Percentiles rank a stretch among this genome's conserved stretches.
Conservation (phyloP, 2,888 invertebrate species). For the Phymatocera aterrima region DNA sequence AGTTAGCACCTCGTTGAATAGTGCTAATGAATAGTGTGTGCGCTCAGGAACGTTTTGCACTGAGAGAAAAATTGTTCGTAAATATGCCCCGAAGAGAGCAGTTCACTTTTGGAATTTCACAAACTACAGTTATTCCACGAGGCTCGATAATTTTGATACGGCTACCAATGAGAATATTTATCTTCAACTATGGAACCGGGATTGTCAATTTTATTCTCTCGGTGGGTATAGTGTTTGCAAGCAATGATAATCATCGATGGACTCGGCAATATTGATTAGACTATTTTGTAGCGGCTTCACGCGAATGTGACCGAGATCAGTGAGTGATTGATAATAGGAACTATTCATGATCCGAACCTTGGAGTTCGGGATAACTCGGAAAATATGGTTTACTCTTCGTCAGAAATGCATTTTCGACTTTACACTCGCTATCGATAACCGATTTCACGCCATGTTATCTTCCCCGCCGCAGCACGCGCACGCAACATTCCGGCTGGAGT, state of each 20-base stretch:
- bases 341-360: neutral
- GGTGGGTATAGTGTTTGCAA: slow-evolving; percentile 3
- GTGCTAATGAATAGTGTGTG: neutral
- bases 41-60: neutral
- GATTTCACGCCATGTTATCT: slow-evolving; percentile 16
- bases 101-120: no score
- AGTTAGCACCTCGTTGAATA: slow-evolving; percentile 14
- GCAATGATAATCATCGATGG: slow-evolving; percentile 1
- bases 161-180: no score
- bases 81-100: no score
- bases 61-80: no score
- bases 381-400: neutral
- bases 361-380: no score
- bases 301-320: neutral
- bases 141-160: no score
- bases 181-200: no score
- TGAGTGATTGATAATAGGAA: neutral
- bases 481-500: slow-evolving; percentile 2
- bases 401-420: no score
- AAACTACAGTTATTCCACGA: no score
- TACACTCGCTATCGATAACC: no score
- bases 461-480: neutral
- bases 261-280: neutral
- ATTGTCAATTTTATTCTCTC: no score
- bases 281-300: neutral